Base-by-base conservation (phyloP, 37 sponge, comb jelly and placozoan species). In the Cliona cf. orientalis region DNA sequence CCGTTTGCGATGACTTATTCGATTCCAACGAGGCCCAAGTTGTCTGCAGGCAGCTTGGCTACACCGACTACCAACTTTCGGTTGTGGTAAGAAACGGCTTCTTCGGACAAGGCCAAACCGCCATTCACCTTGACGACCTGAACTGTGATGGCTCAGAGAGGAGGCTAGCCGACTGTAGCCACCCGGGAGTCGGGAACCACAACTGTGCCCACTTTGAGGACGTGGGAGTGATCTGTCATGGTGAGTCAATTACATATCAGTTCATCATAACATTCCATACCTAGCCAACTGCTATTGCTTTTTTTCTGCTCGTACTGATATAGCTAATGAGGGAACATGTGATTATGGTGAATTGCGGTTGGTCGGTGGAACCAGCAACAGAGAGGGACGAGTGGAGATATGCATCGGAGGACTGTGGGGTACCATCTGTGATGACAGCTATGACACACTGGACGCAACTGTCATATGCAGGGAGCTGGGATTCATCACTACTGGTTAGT, bases 201-300 rank as follows among this genome's bases (percentile, higher is more conserved):
- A 60, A 70, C 63, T 81, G 81, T 42, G 35, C 7, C 1, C 81
- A 81, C 45, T 26, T 45, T n/a, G 62, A 81, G 42, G 81, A 81
- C 60, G 72, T 58, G 41, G 81, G 81, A 57, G 72, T 81, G 33
- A 42, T 69, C n/a, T 81, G 81, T 38, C 17, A 26, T 62, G 79
- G 79, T 78, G 41, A 71, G 72, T n/a, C n/a, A n/a, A n/a, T n/a
- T n/a, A n/a, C n/a, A n/a, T n/a, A n/a, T n/a, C n/a, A n/a, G n/a
- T n/a, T n/a, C n/a, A n/a, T n/a, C n/a, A n/a, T n/a, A n/a, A n/a
- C n/a, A n/a, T n/a, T n/a, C n/a, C n/a, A n/a, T n/a, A n/a, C n/a
- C n/a, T n/a, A n/a, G n/a, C n/a, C n/a, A n/a, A n/a, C n/a, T n/a
- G n/a, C n/a, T n/a, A n/a, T n/a, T n/a, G n/a, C n/a, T n/a, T n/a